Evolutionary conservation across 2,888 invertebrate genomes (phyloP).

Genomic region (Physocephala rufipes): DNA sequence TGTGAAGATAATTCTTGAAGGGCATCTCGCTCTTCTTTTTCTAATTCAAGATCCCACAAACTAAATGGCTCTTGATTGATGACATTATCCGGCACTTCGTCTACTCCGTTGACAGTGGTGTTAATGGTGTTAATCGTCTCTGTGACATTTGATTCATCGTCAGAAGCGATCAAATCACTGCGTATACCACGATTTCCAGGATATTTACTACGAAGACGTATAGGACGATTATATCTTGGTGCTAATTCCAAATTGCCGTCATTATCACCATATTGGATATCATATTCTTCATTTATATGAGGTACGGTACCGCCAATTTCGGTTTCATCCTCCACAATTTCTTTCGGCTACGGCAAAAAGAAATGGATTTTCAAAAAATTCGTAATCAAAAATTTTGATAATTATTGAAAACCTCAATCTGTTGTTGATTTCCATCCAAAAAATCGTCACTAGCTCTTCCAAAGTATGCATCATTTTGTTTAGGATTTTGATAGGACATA

Average conservation of each 20-base stretch:
- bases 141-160: slow-evolving; percentile 45
- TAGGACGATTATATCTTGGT: slow-evolving; percentile 58
- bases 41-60: slow-evolving; percentile 70
- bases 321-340: slow-evolving; percentile 53
- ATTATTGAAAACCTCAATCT: slow-evolving; percentile 54
- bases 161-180: slow-evolving; percentile 54
- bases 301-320: slow-evolving; percentile 40
- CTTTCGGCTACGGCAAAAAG: slow-evolving; percentile 50
- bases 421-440: slow-evolving; percentile 42
- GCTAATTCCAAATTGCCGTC: slow-evolving; percentile 46
- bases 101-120: slow-evolving; percentile 24
- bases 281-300: slow-evolving; percentile 60
- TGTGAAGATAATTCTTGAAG: slow-evolving; percentile 53
- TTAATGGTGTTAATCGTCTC: slow-evolving; percentile 41
- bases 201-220: slow-evolving; percentile 61
- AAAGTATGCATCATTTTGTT: slow-evolving; percentile 46
- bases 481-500: slow-evolving; percentile 38
- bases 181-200: slow-evolving; percentile 63
- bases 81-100: slow-evolving; percentile 47
- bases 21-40: slow-evolving; percentile 68
- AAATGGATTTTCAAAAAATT: not conserved
- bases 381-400: not conserved
- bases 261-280: slow-evolving; percentile 58
- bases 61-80: slow-evolving; percentile 56
- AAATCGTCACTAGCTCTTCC: slow-evolving; percentile 35